Evolutionary conservation across 2,888 invertebrate genomes (phyloP), one percentile per base, ranked within the genome.

Genomic region (Lagria hirta): DNA sequence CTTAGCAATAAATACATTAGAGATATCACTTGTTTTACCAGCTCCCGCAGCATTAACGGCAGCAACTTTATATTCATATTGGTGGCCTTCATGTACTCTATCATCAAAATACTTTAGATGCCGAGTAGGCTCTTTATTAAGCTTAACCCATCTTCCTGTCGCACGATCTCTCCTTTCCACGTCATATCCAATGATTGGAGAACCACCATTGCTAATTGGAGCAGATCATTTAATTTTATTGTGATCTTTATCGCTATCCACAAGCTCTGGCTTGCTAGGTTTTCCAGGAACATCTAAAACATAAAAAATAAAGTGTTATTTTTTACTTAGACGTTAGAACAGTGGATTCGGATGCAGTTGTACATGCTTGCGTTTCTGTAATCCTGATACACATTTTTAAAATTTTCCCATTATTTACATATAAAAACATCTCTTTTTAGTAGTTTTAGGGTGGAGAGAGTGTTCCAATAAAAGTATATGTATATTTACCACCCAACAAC

Each of bases 171-270:
- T 81, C 43, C 95, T 80, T 69, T 96, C 95, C 52, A 96, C 80
- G 58, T 95, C 93, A 66, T 95, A 99, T 20, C 97, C 96, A 46
- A 88, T 75, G 63, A 99, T 93, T 27, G 91, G 87, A 4, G 96
- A 92, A 34, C 99, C 99, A 48, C 99, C 99, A 65, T 95, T 95
- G 59, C 91, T 92, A 58, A 91, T 88, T 2, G 99, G 99, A 15
- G 92, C 82, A 20, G 86, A 81, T 99, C 99, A 99, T 73, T 83
- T 88, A 62, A 99, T 86, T 61, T 87, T 88, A 62, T 99, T 98
- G 67, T 94, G 94, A 70, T 96, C 94, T 64, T 91, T 90, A 72
- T 95, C 94, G 38, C 94, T 91, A 56, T 98, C 94, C 0, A 86
- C 82, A 43, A 93, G 82, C 68, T 92, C 89, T 21, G 97, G 97